These are phyloP conservation scores for Lamellibrachia satsuma DNA, from an alignment of 2,888 invertebrate genomes.

Conservation along the genomic window DNA sequence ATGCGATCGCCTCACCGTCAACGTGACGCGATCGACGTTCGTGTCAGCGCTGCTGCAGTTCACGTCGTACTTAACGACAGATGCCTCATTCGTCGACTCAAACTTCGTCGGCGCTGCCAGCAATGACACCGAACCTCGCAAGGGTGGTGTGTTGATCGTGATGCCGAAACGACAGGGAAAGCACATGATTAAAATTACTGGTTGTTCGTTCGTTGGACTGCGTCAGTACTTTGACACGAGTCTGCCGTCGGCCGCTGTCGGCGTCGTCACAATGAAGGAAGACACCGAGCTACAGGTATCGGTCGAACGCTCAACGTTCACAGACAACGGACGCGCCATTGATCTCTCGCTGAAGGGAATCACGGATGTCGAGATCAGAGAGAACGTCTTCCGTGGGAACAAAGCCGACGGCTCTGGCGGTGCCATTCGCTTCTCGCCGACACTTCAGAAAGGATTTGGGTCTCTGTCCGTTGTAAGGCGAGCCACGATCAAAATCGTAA, in stretches of 20 bases:
- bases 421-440: conserved; percentile 29
- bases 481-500: conserved; percentile 14
- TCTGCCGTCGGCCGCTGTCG: neutral
- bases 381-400: conserved; percentile 28
- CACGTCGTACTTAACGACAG: neutral
- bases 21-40: neutral
- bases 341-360: conserved; percentile 31
- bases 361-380: conserved; percentile 21
- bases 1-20: neutral
- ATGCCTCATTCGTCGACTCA: neutral
- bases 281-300: conserved; percentile 14
- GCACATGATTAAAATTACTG: neutral
- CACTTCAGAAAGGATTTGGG: conserved; percentile 24
- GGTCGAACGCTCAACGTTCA: conserved; percentile 17
- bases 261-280: conserved; percentile 18
- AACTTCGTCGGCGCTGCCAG: neutral
- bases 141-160: neutral
- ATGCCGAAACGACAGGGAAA: conserved; percentile 17
- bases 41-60: neutral
- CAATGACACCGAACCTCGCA: neutral
- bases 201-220: neutral
- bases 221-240: neutral
- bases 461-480: neutral
- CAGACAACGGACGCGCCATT: conserved; percentile 26
- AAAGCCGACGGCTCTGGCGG: conserved; percentile 33